Conservation (phyloP, 2,888 invertebrate genomes). For the Calameuta pallipes region DNA sequence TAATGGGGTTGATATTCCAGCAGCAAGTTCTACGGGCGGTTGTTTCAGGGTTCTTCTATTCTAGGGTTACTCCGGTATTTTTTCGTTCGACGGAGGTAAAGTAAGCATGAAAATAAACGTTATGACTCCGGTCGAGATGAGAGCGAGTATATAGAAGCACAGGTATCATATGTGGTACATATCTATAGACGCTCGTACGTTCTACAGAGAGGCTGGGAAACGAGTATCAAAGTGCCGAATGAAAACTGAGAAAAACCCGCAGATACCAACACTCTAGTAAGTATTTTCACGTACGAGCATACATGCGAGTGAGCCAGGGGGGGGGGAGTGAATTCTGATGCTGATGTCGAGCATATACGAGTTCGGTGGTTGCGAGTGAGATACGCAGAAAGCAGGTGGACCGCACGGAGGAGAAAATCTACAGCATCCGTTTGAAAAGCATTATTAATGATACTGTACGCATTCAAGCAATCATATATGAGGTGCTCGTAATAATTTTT, state of each 20-base stretch:
- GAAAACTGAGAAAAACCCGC: slow-evolving; percentile 27
- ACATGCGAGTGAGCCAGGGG: background rate
- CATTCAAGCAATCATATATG: slow-evolving; percentile 49
- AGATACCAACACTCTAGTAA: background rate
- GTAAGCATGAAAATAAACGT: slow-evolving; percentile 50
- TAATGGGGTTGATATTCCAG: background rate
- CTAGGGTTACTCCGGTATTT: slow-evolving; percentile 26
- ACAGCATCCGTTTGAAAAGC: slow-evolving; percentile 32
- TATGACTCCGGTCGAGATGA: slow-evolving; percentile 41
- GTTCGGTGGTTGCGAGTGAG: background rate
- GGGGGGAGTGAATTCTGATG: background rate
- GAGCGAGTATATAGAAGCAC: slow-evolving; percentile 28
- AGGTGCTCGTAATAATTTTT: slow-evolving; percentile 41
- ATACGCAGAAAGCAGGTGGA: background rate
- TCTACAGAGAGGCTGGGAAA: slow-evolving; percentile 14
- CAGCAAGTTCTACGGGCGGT: background rate
- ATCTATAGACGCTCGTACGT: background rate
- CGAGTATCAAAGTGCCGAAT: slow-evolving; percentile 27
- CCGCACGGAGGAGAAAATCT: slow-evolving; percentile 21
- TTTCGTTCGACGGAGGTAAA: slow-evolving; percentile 44
- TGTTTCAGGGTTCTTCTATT: background rate
- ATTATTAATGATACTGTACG: slow-evolving; percentile 51
- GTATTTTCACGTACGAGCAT: slow-evolving; percentile 14
- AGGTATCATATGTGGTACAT: background rate
- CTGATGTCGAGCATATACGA: background rate